phyloP scores from a whole-genome alignment of 2,888 invertebrate genomes.

The Tridacna crocea region DNA sequence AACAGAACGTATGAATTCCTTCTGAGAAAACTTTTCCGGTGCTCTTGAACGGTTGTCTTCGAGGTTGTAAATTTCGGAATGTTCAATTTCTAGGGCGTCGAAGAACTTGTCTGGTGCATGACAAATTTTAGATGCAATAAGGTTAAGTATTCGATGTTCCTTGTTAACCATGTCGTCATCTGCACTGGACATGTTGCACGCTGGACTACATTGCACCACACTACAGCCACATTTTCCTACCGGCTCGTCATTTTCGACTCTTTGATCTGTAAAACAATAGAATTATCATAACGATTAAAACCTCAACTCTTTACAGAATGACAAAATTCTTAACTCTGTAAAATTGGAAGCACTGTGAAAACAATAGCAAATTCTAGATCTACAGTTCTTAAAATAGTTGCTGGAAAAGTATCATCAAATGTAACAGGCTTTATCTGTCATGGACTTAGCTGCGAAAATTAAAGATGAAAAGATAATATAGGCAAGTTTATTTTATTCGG shows the following conservation, averaged over 20 bases:
- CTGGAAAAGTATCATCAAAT: too few species aligned
- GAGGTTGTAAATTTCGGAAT: constrained; percentile 13
- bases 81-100: not conserved
- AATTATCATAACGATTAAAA: too few species aligned
- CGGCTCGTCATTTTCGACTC: not conserved
- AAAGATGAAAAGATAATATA: too few species aligned
- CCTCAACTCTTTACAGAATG: too few species aligned
- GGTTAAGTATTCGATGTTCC: not conserved
- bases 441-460: too few species aligned
- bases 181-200: not conserved
- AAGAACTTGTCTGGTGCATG: constrained; percentile 5
- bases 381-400: too few species aligned
- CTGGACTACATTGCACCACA: not conserved
- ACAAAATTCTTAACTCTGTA: too few species aligned
- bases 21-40: constrained; percentile 25
- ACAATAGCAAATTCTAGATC: too few species aligned
- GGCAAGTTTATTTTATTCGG: too few species aligned
- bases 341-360: too few species aligned
- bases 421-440: too few species aligned
- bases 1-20: constrained; percentile 18
- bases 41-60: constrained; percentile 18
- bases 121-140: not conserved
- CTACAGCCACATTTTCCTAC: not conserved
- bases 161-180: not conserved
- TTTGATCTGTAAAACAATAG: not conserved